Conservation (phyloP, 2,113 vertebrate genomes). For the Archocentrus centrarchus region DNA sequence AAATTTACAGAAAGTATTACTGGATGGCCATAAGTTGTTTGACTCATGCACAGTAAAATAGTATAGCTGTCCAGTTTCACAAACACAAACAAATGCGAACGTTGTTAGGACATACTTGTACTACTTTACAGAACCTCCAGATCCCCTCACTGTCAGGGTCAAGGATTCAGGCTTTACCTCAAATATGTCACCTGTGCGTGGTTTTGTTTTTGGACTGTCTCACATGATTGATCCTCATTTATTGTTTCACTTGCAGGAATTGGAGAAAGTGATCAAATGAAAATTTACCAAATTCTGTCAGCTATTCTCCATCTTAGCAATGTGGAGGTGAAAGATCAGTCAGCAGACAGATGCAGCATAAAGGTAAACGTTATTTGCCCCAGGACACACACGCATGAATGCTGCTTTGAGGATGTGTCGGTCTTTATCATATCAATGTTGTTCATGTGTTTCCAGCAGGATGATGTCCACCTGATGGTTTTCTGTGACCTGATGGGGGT, state of each 20-base stretch:
- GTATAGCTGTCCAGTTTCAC: background rate
- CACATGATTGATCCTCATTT: background rate
- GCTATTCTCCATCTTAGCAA: constrained; percentile 96
- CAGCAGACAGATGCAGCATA: constrained; percentile 88
- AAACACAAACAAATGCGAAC: background rate
- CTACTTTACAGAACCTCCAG: background rate
- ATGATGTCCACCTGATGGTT: constrained; percentile 86
- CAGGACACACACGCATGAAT: background rate
- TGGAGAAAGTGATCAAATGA: constrained; percentile 89
- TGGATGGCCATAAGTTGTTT: background rate
- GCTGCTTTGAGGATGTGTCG: background rate
- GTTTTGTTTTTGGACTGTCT: background rate
- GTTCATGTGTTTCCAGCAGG: constrained; percentile 80
- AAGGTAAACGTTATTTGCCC: constrained; percentile 79
- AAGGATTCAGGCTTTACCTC: background rate
- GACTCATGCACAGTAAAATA: background rate
- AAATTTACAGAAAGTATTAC: background rate
- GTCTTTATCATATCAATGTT: background rate
- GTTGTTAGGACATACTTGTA: background rate
- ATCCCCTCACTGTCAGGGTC: background rate
- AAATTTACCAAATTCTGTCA: constrained; percentile 92
- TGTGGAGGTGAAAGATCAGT: constrained; percentile 86
- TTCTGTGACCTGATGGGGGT: constrained; percentile 95
- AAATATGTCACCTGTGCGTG: background rate
- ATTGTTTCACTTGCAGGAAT: constrained; percentile 81